Percentiles rank a stretch among this genome's conserved stretches.
Evolutionary conservation across 2,888 invertebrate genomes (phyloP).

Genomic region (Eupithecia subfuscata): DNA sequence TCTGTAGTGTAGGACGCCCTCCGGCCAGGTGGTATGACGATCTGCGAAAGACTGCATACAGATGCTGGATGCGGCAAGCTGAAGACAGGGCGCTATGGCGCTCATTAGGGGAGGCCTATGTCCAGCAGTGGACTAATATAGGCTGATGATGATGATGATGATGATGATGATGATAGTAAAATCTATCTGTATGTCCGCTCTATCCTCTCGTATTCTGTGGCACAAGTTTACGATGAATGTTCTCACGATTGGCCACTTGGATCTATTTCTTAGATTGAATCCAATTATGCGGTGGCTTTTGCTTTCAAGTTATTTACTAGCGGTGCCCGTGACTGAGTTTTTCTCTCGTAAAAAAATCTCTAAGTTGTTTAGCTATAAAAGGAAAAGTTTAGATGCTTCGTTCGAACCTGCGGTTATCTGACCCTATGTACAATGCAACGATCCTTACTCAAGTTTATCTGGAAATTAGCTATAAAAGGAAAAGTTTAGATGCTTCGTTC

Average conservation of each 20-base stretch:
- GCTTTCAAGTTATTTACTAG: conserved; percentile 29
- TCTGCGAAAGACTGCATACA: too few relatives aligned
- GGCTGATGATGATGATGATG: too few relatives aligned
- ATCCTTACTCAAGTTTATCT: too few relatives aligned
- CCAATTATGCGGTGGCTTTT: conserved; percentile 50
- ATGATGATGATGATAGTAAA: not conserved
- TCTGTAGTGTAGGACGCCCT: too few relatives aligned
- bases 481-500: too few relatives aligned
- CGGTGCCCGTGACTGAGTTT: conserved; percentile 8
- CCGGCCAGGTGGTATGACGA: too few relatives aligned
- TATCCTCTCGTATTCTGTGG: not conserved
- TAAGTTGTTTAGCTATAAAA: not conserved
- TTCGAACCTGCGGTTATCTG: not conserved
- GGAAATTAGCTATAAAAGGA: too few relatives aligned
- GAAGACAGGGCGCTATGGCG: too few relatives aligned
- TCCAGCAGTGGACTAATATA: too few relatives aligned
- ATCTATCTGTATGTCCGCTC: not conserved
- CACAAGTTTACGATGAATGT: conserved; percentile 48
- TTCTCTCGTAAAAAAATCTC: conserved; percentile 6
- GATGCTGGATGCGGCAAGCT: too few relatives aligned
- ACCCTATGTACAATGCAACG: not conserved
- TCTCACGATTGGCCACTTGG: conserved; percentile 65
- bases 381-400: not conserved
- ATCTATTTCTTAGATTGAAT: conserved; percentile 58
- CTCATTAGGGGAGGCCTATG: too few relatives aligned